Percentiles rank a stretch among this genome's conserved stretches.
phyloP scores from a whole-genome alignment of 2,113 vertebrate genomes.

The Myodes glareolus region DNA sequence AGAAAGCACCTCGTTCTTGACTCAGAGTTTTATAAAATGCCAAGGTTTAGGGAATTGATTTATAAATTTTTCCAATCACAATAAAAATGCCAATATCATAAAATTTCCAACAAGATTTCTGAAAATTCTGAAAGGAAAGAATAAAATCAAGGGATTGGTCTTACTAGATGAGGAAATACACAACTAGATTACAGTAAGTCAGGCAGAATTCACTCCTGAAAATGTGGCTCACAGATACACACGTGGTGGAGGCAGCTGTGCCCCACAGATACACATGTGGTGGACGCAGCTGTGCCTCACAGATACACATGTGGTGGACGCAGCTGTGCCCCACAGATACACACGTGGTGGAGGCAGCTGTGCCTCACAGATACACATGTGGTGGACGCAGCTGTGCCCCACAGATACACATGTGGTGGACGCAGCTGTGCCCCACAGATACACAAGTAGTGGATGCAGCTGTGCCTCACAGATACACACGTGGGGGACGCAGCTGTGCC shows the following conservation, averaged over 20 bases:
- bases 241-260: not conserved
- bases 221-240: not conserved
- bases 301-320: no score
- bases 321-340: no score
- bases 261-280: not conserved
- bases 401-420: no score
- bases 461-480: no score
- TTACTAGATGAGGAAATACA: constrained; percentile 15
- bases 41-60: not conserved
- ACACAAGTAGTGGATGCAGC: no score
- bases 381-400: no score
- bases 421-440: no score
- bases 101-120: not conserved
- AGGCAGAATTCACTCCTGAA: not conserved
- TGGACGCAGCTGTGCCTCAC: no score
- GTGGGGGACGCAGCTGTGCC: no score
- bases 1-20: not conserved
- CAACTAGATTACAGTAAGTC: not conserved
- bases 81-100: not conserved
- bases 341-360: no score
- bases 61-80: constrained; percentile 20
- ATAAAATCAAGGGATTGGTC: not conserved
- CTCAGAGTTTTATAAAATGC: not conserved
- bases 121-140: constrained; percentile 20
- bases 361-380: no score